Base-by-base conservation (phyloP, 2,888 invertebrate species). In the Eupithecia tripunctaria region DNA sequence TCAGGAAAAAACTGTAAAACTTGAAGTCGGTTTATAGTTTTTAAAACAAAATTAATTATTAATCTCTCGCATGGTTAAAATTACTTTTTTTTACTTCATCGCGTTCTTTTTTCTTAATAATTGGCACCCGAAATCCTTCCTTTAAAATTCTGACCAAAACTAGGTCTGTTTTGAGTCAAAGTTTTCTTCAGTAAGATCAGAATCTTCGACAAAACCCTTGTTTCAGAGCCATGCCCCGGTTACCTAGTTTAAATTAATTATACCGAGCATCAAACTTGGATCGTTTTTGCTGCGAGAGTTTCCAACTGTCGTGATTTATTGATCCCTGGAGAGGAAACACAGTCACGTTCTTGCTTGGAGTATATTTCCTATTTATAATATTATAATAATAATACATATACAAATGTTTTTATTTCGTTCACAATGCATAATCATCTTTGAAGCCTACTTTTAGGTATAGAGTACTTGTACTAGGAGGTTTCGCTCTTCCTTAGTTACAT, bases 291-390 rank as follows among this genome's bases (percentile, higher is more conserved):
- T 36, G 62, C 25, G 71, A 66, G 68, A 38, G 21, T 51, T 18
- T 27, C 56, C 65, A 62, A 68, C 71, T 71, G 71, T 69, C 60
- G 74, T 73, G 71, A 70, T 73, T 74, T 74, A 74, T 77, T 59
- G 75, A 71, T 21, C 70, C 65, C 27, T 32, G 1, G 21, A 66
- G 70, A 76, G 74, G 73, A 72, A 73, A 74, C 65, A 66, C 68
- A 65, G 70, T 72, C 65, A 69, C 47, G 65, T 51, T 21, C 47
- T 25, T 29, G 36, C 47, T 67, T 64, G 56, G 21, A 56, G 14
- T 25, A 56, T 56, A 25, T 10, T 56, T 56, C 14, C 5, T 66
- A 67, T 32, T 32, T n/a, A n/a, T n/a, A n/a, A n/a, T n/a, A n/a
- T n/a, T n/a, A n/a, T n/a, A n/a, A n/a, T n/a, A n/a, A n/a, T n/a